phyloP scores from a whole-genome alignment of 2,888 invertebrate genomes.

The Onchidella celtica region DNA sequence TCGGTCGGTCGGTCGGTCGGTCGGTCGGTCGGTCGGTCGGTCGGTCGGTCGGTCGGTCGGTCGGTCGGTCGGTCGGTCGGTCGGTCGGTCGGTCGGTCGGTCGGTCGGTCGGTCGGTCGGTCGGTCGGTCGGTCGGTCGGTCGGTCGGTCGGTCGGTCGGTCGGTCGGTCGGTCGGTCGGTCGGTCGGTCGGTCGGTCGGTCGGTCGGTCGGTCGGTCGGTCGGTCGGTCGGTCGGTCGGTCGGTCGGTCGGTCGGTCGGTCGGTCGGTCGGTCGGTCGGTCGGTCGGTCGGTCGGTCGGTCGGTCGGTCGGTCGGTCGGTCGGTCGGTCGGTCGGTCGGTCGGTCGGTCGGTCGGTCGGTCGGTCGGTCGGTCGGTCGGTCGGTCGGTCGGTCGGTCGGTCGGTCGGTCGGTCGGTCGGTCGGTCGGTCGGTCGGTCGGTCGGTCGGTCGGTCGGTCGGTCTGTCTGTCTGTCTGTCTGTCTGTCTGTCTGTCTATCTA shows the following conservation, averaged over 20 bases:
- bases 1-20: background rate
- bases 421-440: constrained; percentile 7
- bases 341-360: constrained; percentile 28
- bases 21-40: background rate
- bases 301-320: constrained; percentile 25
- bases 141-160: constrained; percentile 11
- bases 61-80: background rate
- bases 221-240: background rate
- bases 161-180: constrained; percentile 11
- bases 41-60: background rate
- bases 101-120: constrained; percentile 10
- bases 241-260: background rate
- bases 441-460: no score
- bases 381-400: constrained; percentile 28
- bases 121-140: constrained; percentile 11
- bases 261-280: background rate
- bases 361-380: constrained; percentile 28
- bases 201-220: constrained; percentile 6
- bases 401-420: constrained; percentile 13
- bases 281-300: background rate
- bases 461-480: constrained; percentile 13
- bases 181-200: constrained; percentile 11
- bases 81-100: constrained; percentile 1
- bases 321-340: constrained; percentile 28
- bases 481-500: background rate